Base-by-base conservation (phyloP, 2,888 invertebrate genomes). In the Caenorhabditis drosophilae region DNA sequence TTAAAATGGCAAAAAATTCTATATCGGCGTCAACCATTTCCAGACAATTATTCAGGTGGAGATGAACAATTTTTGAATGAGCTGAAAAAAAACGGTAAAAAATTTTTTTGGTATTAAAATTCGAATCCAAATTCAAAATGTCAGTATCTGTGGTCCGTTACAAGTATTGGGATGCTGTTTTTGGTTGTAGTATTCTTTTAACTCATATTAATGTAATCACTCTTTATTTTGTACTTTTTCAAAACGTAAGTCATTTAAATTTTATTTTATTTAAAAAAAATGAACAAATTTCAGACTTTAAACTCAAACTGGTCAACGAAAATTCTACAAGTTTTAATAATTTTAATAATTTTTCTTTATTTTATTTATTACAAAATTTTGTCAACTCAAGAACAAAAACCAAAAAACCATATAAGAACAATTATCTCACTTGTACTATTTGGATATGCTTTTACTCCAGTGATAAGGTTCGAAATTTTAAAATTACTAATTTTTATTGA, bases 21-120 rank as follows among this genome's bases (percentile, higher is more conserved):
- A 18, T 96, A 94, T 81, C 91, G 91, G 84, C 90, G 92, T 81
- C 89, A 90, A 59, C 90, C 89, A 20, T 91, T 90, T 67, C 91
- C 93, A 0, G 96, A 96, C 84, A 94, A 95, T 84, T 93, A 94
- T 83, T 93, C 93, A 0, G 92, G 93, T 83, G 87, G 88, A 25
- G 89, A 90, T 41, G 87, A 88, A 23, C 89, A 90, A 44, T 96
- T 96, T 84, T 86, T 96, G 1, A 89, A 90, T 80, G 92, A 93
- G 71, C 83, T 96, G 20, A 88, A 88, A 31, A 67, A 70, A 60
- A 70, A 70, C 61, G 59, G 69, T 69, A 36, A 4, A 47, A 47
- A 4, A 9, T 40, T 11, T 41, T 51, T 41, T 15, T 22, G 22
- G 25, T 4, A 36, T 25, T 15, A 2, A 12, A 11, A 23, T 15